Base-by-base conservation (phyloP, 2,113 vertebrate species). In the Psittacula cyanocephala region DNA sequence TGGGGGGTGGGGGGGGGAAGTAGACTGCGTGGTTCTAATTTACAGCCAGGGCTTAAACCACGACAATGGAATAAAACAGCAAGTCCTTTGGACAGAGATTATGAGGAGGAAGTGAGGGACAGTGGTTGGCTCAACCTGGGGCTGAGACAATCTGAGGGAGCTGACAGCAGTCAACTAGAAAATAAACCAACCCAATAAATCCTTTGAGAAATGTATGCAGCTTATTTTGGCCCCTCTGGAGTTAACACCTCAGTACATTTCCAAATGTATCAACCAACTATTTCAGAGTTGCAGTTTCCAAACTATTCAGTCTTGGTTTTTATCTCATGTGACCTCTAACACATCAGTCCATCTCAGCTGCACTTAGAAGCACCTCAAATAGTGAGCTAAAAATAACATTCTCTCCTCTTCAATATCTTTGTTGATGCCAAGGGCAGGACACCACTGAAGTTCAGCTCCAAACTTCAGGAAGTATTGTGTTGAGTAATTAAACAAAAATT, bases 401-500 rank as follows among this genome's bases (percentile, higher is more conserved):
- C 88, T 79, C 31, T 67, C 37, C 9, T 70, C 31, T 19, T 49
- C 25, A 35, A 5, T 68, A 29, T 28, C 76, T 28, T 29, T 86
- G 33, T 9, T 80, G 31, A 63, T 5, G 5, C 2, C 1, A 78
- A 68, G 25, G 22, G 5, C 28, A 75, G 0, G 0, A 31, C 2
- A 27, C n/a, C 39, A 43, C 81, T 83, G 71, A 72, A 83, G 44
- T 27, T 70, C 52, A 88, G 18, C 12, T 71, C 47, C 13, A 64
- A 10, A 29, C 3, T 43, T 64, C 20, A 49, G 53, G 33, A 37
- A 83, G 22, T 17, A 31, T 62, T 60, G 3, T 17, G 17, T 4
- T 69, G 25, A 90, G 33, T 37, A 64, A 74, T 52, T 55, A 74
- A 70, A 57, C 9, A 59, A 57, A 79, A 75, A 18, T 9, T n/a